A percentile compares a stretch with the other conserved stretches of the same genome.
Evolutionary conservation across 2,888 invertebrate species (phyloP).

Genomic region (Apamea crenata): DNA sequence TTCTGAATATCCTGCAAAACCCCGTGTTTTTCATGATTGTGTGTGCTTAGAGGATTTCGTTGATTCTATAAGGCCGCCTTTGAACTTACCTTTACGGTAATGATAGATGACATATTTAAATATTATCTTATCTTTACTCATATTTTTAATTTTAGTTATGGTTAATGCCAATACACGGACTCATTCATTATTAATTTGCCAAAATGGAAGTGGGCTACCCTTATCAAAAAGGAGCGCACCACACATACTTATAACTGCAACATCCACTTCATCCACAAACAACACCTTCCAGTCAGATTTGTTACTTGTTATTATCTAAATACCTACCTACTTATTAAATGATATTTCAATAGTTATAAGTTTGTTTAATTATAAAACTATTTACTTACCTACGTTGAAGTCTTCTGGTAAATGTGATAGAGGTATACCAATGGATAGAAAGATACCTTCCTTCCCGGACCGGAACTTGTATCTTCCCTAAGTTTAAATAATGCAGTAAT

Average conservation of each 20-base stretch:
- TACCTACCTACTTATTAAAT: slow-evolving; percentile 12
- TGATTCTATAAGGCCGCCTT: slow-evolving; percentile 79
- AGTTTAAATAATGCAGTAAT: not conserved
- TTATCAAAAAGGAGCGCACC: not conserved
- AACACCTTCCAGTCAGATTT: not conserved
- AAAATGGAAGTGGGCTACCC: not conserved
- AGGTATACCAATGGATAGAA: not conserved
- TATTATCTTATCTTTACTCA: too few relatives aligned
- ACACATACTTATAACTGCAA: not conserved
- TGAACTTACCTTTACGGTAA: slow-evolving; percentile 12
- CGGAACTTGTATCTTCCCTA: not conserved
- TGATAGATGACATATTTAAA: slow-evolving; percentile 4
- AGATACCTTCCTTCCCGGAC: too few relatives aligned
- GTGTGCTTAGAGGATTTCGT: slow-evolving; percentile 78
- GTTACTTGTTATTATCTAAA: not conserved
- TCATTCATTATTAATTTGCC: slow-evolving; percentile 3
- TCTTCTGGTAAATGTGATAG: not conserved
- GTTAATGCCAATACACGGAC: slow-evolving; percentile 27
- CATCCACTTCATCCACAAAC: not conserved
- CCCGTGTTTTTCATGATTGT: slow-evolving; percentile 62
- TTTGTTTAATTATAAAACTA: not conserved
- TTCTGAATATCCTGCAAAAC: slow-evolving; percentile 2
- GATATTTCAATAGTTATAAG: not conserved
- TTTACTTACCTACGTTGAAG: not conserved
- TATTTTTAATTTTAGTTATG: not conserved